Evolutionary conservation across 2,888 invertebrate species (phyloP).

Genomic region (Agrenia bidenticulata): DNA sequence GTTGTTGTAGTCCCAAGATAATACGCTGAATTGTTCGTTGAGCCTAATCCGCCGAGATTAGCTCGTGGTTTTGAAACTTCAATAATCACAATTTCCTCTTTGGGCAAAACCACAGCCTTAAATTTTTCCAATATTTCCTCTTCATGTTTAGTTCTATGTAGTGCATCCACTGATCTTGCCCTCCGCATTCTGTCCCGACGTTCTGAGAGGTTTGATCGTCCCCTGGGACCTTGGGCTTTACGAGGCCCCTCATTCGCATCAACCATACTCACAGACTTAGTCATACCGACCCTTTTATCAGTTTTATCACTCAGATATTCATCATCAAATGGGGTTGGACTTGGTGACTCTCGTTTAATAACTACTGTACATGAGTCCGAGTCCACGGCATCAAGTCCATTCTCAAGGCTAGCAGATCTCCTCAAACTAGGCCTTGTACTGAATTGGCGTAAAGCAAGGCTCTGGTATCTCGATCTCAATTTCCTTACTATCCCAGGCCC

Average conservation of each 20-base stretch:
- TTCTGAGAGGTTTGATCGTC: constrained; percentile 5
- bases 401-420: constrained; percentile 80
- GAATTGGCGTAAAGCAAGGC: constrained; percentile 72
- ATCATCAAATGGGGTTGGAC: constrained; percentile 20
- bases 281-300: background rate
- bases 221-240: constrained; percentile 56
- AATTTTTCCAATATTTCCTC: constrained; percentile 53
- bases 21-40: background rate
- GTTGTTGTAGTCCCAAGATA: constrained; percentile 7
- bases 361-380: constrained; percentile 34
- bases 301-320: constrained; percentile 1
- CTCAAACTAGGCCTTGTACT: constrained; percentile 69
- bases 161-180: constrained; percentile 81
- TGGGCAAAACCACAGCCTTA: constrained; percentile 50
- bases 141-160: constrained; percentile 56
- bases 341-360: constrained; percentile 12
- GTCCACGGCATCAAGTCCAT: constrained; percentile 71
- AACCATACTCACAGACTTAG: background rate
- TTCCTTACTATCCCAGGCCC: constrained; percentile 89
- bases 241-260: background rate
- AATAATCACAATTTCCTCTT: constrained; percentile 53
- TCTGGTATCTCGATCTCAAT: constrained; percentile 81
- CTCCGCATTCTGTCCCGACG: constrained; percentile 69
- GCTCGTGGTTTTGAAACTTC: constrained; percentile 51
- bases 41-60: constrained; percentile 10